Percentiles rank a stretch among this genome's conserved stretches.
phyloP scores from a whole-genome alignment of 2,113 vertebrate species.

The Blennius ocellaris region DNA sequence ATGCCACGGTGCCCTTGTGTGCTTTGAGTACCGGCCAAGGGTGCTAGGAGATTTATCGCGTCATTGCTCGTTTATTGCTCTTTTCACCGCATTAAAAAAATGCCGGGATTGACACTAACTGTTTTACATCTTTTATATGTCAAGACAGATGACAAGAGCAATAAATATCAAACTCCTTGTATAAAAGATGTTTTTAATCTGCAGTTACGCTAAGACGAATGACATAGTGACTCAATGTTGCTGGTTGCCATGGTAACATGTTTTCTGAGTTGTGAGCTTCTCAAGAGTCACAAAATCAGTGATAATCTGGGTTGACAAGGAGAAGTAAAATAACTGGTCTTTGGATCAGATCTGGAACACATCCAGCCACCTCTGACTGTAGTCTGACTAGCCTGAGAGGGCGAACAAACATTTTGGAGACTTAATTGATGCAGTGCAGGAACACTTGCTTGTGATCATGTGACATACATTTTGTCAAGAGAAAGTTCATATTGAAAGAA shows the following conservation, averaged over 20 bases:
- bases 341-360: no score
- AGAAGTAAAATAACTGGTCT: no score
- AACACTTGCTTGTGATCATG: no score
- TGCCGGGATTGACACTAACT: neutral
- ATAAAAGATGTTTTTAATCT: slow-evolving; percentile 1
- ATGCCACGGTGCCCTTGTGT: neutral
- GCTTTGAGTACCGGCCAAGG: neutral
- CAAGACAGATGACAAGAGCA: neutral
- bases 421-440: no score
- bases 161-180: neutral
- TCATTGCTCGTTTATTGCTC: neutral
- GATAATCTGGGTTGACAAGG: neutral
- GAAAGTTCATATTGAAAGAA: no score
- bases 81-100: neutral
- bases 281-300: neutral
- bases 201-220: neutral
- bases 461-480: no score
- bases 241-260: slow-evolving; percentile 18
- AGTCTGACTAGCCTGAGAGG: no score
- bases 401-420: no score
- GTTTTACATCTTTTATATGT: neutral
- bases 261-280: neutral
- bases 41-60: neutral
- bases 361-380: no score
- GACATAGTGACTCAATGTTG: slow-evolving; percentile 13